Evolutionary conservation across 2,113 vertebrate genomes (phyloP).

Genomic region (Callaeas wilsoni): DNA sequence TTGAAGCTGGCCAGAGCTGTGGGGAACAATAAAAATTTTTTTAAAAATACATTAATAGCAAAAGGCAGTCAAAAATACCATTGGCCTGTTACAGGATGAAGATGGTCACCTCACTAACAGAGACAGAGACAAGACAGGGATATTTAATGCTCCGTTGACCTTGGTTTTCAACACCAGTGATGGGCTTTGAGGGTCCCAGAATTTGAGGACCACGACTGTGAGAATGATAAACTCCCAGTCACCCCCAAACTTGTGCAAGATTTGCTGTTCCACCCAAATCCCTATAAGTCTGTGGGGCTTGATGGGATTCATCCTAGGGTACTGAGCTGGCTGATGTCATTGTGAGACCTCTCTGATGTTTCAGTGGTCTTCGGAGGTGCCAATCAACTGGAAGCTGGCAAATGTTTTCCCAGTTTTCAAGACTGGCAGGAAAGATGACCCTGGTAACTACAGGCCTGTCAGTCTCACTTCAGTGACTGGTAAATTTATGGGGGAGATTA

Average conservation of each 20-base stretch:
- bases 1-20: neutral
- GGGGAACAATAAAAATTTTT: neutral
- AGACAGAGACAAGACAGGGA: neutral
- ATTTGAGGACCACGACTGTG: accelerated
- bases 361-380: neutral
- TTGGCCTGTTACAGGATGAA: neutral
- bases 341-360: neutral
- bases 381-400: neutral
- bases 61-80: neutral
- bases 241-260: neutral
- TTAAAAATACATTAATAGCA: accelerated
- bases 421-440: neutral
- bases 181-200: neutral
- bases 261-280: neutral
- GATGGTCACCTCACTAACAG: neutral
- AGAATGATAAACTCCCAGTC: neutral
- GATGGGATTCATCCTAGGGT: neutral
- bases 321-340: neutral
- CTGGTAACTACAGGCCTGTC: neutral
- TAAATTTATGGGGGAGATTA: neutral
- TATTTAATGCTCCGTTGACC: neutral
- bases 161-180: neutral
- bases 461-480: neutral
- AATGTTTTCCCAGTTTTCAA: neutral
- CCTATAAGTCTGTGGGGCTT: neutral